These are phyloP conservation scores for Holothuria glaberrima DNA, from an alignment of 35 echinoderm and acorn worm species.

Conservation along the genomic window DNA sequence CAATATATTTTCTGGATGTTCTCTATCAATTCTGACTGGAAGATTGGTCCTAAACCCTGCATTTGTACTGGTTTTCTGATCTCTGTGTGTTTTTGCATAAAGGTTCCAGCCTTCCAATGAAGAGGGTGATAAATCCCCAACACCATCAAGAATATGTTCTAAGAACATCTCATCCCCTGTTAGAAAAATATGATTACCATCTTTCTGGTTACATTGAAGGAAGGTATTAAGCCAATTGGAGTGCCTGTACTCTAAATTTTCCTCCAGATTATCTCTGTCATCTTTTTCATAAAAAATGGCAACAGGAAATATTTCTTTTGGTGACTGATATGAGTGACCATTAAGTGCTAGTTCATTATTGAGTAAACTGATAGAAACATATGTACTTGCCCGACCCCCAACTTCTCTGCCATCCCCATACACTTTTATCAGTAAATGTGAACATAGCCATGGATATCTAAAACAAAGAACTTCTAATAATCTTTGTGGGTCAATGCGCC, in stretches of 20 bases:
- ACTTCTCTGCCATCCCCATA: neutral
- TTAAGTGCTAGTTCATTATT: neutral
- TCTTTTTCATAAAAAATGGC: slow-evolving; percentile 23
- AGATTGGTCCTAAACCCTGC: neutral
- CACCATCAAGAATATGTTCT: neutral
- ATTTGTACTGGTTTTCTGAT: neutral
- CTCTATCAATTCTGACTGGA: neutral
- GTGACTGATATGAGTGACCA: slow-evolving; percentile 4
- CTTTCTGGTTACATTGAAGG: neutral
- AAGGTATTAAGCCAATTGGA: neutral
- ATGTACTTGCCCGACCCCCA: neutral
- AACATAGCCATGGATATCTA: neutral
- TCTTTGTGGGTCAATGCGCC: slow-evolving; percentile 2
- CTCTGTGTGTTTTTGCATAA: neutral
- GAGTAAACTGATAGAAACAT: neutral
- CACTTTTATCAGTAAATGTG: neutral
- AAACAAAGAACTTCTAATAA: neutral
- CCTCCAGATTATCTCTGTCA: neutral
- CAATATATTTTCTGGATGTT: neutral
- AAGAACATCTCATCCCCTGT: slow-evolving; percentile 37
- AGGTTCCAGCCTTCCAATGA: neutral
- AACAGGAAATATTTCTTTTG: slow-evolving; percentile 6
- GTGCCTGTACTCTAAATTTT: neutral
- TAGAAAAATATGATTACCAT: neutral
- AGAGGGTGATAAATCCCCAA: neutral